phyloP scores from a whole-genome alignment of 2,888 invertebrate genomes.

The Xylota segnis region DNA sequence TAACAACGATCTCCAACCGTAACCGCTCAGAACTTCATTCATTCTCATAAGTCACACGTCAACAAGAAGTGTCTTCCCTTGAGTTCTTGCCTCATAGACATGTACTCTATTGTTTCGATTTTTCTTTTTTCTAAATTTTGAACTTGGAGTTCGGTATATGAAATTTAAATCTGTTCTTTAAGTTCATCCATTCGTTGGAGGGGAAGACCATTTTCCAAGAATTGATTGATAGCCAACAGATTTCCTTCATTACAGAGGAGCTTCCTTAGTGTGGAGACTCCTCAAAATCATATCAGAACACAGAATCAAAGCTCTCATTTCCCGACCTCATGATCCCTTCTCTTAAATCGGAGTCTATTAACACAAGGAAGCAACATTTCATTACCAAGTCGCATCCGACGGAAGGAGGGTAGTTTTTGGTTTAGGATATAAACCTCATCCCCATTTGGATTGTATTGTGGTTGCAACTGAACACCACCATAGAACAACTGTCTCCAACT shows the following conservation, averaged over 20 bases:
- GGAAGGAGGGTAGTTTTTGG: conserved; percentile 66
- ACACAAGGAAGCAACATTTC: conserved; percentile 76
- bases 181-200: neutral
- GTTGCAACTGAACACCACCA: conserved; percentile 51
- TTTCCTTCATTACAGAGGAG: conserved; percentile 13
- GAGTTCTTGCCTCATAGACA: neutral
- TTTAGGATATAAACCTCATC: conserved; percentile 67
- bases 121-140: too few species aligned
- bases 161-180: neutral
- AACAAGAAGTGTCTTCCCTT: conserved; percentile 7
- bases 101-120: neutral
- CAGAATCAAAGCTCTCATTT: conserved; percentile 59
- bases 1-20: conserved; percentile 51
- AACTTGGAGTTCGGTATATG: too few species aligned
- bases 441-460: conserved; percentile 60
- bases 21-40: conserved; percentile 26
- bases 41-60: conserved; percentile 38
- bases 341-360: conserved; percentile 64
- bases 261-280: neutral
- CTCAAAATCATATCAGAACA: conserved; percentile 56
- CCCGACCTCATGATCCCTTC: conserved; percentile 61
- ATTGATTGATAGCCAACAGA: conserved; percentile 51
- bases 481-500: conserved; percentile 60
- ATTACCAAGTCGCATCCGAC: conserved; percentile 76
- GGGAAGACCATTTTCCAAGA: neutral